Conservation (phyloP, 2,113 vertebrate genomes). For the Scomber colias region DNA sequence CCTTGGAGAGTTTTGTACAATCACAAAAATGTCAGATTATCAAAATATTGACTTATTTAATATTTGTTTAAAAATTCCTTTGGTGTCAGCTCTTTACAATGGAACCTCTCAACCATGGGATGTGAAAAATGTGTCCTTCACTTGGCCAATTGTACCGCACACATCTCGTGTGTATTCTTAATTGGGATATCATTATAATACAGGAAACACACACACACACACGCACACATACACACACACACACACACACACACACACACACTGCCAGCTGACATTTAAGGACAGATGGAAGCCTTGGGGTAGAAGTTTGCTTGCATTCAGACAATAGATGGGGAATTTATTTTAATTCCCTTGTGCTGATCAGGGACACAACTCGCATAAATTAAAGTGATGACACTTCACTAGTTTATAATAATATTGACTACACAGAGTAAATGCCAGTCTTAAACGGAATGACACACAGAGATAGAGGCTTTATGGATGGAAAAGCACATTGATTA, state of each 20-base stretch:
- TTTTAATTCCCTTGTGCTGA: conserved; percentile 42
- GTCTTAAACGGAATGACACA: conserved; percentile 55
- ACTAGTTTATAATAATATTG: conserved; percentile 63
- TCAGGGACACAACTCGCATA: conserved; percentile 48
- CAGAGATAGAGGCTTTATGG: conserved; percentile 56
- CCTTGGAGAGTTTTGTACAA: background rate
- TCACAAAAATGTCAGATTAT: conserved; percentile 32
- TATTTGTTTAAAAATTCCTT: conserved; percentile 4
- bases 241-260: conserved; percentile 16
- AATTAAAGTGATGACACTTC: conserved; percentile 65
- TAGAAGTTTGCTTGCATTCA: conserved; percentile 51
- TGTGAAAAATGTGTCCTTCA: conserved; percentile 28
- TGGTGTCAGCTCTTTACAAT: conserved; percentile 12
- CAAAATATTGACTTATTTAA: conserved; percentile 28
- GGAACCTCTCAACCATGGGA: conserved; percentile 3
- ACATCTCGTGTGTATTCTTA: conserved; percentile 34
- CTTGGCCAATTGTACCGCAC: conserved; percentile 24
- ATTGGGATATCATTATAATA: conserved; percentile 41
- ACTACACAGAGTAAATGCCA: conserved; percentile 61
- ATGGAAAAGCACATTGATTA: conserved; percentile 54
- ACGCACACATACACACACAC: background rate
- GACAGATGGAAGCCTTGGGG: conserved; percentile 62
- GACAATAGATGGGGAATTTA: conserved; percentile 57
- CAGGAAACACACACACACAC: conserved; percentile 6
- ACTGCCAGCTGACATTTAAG: conserved; percentile 34